Percentiles rank a stretch among this genome's conserved stretches.
Evolutionary conservation across 2,797 vertebrate genomes (phyloP).

Genomic region (Cyprinodon diabolis): DNA sequence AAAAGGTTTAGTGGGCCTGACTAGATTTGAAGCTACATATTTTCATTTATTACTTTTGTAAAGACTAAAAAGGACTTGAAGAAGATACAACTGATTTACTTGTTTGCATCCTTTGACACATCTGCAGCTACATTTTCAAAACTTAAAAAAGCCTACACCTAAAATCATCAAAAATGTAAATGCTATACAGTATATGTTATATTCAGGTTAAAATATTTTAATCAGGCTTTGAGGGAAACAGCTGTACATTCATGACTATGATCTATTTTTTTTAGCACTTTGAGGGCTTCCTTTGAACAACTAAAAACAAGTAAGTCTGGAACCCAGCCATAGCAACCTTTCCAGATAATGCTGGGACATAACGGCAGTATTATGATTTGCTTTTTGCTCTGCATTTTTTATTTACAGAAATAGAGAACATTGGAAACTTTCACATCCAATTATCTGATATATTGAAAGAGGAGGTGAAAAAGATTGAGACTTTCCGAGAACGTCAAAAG

Average conservation of each 20-base stretch:
- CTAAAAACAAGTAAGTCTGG: constrained; percentile 89
- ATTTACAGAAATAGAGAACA: constrained; percentile 88
- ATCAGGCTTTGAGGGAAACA: neutral
- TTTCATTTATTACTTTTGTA: neutral
- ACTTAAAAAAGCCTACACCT: neutral
- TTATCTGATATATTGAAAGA: constrained; percentile 87
- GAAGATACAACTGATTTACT: neutral
- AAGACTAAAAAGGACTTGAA: neutral
- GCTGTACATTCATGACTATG: neutral
- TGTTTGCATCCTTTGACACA: neutral
- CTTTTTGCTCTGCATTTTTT: constrained; percentile 5
- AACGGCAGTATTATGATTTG: neutral
- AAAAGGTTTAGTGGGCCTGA: neutral
- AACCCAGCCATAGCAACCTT: neutral
- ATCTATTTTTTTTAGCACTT: constrained; percentile 78
- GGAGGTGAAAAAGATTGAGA: constrained; percentile 90
- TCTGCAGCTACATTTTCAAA: neutral
- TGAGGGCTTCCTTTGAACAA: constrained; percentile 89
- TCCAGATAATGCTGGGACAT: neutral
- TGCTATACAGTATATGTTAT: neutral
- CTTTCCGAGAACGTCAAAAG: constrained; percentile 93
- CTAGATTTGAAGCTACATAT: neutral
- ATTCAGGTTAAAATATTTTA: neutral
- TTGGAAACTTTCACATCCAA: constrained; percentile 92
- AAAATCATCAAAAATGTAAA: too few relatives aligned